Evolutionary conservation across 1,140 invertebrate genomes (phyloP), one percentile per base, ranked within the genome.

Genomic region (Eriocheir sinensis): DNA sequence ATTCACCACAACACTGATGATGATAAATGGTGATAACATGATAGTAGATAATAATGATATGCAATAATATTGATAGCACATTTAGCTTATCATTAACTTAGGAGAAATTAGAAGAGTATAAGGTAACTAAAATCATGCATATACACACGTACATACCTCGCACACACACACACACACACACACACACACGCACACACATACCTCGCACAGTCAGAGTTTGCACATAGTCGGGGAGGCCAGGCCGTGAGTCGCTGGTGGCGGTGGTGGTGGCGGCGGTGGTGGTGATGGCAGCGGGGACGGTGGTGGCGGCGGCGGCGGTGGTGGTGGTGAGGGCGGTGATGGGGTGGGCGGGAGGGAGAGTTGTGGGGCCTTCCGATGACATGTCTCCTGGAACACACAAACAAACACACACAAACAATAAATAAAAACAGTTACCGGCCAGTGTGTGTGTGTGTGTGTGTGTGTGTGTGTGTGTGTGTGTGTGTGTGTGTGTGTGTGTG

Each of bases 161-260:
- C 60, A 72, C 60, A 72, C 60, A 72, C 60, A 72, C 60, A 72
- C 60, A 72, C 60, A 72, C 60, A 72, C 60, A 72, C 60, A 72
- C 60, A 72, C 60, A 72, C 60, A 72, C 60, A 72, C 60, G n/a
- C 60, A 72, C 72, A 17, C 34, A 81, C 93, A 48, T 90, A 94
- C 93, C 86, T 81, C 86, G 89, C 38, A 94, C 88, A 2, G 88
- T 94, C 2, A 94, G 72, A 3, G 92, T 93, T 85, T 93, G 92
- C 6, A 93, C 92, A 32, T 93, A 93, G 60, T 93, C 92, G 2
- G 92, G 92, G 3, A 88, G 85, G 48, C 8, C 60, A 2, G 85
- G 60, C 44, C 72, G 53, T 2, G 36, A 27, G 9, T 17, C 44
- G n/a, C 44, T 30, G 9, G 40, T 85, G 34, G 27, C 41, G 36